Percentiles rank a stretch among this genome's conserved stretches.
phyloP scores from a whole-genome alignment of 2,113 vertebrate genomes.

The Chloroceryle aenea region DNA sequence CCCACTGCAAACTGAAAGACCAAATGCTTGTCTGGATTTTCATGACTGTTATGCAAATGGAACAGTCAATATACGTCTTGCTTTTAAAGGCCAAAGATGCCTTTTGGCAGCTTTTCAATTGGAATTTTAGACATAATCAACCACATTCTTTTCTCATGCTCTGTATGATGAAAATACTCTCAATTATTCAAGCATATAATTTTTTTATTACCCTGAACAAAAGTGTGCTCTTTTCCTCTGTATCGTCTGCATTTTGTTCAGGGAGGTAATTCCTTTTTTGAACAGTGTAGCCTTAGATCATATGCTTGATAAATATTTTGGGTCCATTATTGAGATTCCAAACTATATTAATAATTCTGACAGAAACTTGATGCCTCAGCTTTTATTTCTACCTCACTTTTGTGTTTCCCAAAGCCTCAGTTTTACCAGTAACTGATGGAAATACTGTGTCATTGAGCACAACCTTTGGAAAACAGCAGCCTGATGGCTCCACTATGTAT shows the following conservation, averaged over 20 bases:
- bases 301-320: neutral
- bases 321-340: neutral
- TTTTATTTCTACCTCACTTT: neutral
- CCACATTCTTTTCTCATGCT: neutral
- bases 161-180: neutral
- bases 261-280: neutral
- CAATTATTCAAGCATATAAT: neutral
- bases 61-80: neutral
- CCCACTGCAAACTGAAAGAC: neutral
- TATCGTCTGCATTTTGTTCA: neutral
- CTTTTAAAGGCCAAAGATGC: neutral
- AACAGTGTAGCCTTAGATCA: neutral
- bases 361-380: neutral
- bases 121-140: neutral
- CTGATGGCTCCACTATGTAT: neutral
- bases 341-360: neutral
- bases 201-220: constrained; percentile 30
- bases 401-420: neutral
- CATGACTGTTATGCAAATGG: neutral
- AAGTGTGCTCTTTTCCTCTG: neutral
- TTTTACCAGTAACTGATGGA: neutral
- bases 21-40: neutral
- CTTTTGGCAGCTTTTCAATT: neutral
- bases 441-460: neutral
- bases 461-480: neutral